Percentiles rank a stretch among this genome's conserved stretches.
phyloP scores from a whole-genome alignment of 2,113 vertebrate genomes.

The Loxodonta africana region DNA sequence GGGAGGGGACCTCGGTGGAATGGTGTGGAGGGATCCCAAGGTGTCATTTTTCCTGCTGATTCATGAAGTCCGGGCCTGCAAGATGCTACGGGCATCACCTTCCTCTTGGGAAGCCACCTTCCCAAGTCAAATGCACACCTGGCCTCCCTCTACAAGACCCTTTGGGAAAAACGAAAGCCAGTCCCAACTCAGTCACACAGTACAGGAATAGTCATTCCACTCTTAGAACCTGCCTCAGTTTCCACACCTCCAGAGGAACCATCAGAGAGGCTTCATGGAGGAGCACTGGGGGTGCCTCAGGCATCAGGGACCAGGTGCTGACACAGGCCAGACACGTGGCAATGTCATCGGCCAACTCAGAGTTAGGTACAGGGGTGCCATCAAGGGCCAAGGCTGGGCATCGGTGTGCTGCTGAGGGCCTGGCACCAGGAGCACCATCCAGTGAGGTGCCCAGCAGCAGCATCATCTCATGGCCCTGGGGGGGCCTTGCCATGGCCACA shows the following conservation, averaged over 20 bases:
- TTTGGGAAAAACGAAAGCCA: not conserved
- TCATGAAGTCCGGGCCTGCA: not conserved
- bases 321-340: not conserved
- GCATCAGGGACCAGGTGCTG: not conserved
- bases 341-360: not conserved
- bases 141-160: not conserved
- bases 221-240: not conserved
- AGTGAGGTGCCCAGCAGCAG: not conserved
- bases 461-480: fast-evolving
- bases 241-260: not conserved
- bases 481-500: not conserved
- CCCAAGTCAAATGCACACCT: too few species aligned
- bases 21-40: not conserved
- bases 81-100: not conserved
- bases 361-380: too few species aligned
- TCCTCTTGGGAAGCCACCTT: not conserved
- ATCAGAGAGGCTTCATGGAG: not conserved
- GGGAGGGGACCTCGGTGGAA: not conserved
- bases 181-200: not conserved
- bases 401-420: not conserved
- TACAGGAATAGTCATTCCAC: not conserved
- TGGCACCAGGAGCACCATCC: not conserved
- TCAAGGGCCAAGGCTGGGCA: not conserved
- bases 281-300: not conserved
- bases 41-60: not conserved